Evolutionary conservation across 2,797 vertebrate species (phyloP).

Genomic region (Tenualosa ilisha): DNA sequence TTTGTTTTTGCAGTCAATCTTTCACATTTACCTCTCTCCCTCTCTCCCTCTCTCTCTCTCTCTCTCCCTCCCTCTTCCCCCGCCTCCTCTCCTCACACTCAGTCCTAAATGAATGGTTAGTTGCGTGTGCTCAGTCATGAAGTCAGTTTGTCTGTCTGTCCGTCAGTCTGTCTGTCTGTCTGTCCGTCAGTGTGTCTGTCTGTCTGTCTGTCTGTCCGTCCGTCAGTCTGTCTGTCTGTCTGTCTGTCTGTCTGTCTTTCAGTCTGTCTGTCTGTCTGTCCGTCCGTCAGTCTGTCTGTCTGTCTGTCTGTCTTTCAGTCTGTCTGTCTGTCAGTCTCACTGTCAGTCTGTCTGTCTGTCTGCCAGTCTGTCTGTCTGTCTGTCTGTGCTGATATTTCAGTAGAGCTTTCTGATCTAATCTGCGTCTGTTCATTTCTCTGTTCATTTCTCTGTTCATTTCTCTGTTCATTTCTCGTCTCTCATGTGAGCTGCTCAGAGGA

Average conservation of each 20-base stretch:
- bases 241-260: too few relatives aligned
- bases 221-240: too few relatives aligned
- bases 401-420: background rate
- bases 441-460: background rate
- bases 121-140: too few relatives aligned
- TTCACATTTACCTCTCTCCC: constrained; percentile 14
- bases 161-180: too few relatives aligned
- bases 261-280: too few relatives aligned
- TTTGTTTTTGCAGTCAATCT: background rate
- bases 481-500: background rate
- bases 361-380: background rate
- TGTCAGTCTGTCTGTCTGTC: too few relatives aligned
- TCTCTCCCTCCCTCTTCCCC: background rate
- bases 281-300: background rate
- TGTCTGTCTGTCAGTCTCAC: too few relatives aligned
- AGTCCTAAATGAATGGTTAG: background rate
- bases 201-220: too few relatives aligned
- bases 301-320: background rate
- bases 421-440: too few relatives aligned
- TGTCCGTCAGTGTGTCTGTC: too few relatives aligned
- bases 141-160: too few relatives aligned
- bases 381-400: background rate
- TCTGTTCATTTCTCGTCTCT: background rate
- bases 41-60: background rate
- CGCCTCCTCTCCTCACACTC: background rate